Conservation (phyloP, 2,113 vertebrate genomes). For the Cricetomys ansorgei region DNA sequence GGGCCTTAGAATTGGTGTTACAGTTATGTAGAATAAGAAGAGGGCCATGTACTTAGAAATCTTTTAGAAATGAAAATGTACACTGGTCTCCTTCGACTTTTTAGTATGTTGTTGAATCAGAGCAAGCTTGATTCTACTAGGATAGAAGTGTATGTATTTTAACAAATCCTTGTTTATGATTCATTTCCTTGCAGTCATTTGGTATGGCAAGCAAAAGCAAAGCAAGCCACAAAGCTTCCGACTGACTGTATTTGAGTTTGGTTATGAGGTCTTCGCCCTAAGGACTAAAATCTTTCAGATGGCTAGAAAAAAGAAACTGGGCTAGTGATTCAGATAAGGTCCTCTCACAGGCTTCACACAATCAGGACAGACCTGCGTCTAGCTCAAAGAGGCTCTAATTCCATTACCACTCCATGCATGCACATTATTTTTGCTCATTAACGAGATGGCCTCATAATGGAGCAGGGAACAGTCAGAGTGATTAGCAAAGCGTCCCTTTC, state of each 20-base stretch:
- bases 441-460: conserved; percentile 86
- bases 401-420: conserved; percentile 80
- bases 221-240: not conserved
- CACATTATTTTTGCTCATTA: conserved; percentile 88
- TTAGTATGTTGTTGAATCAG: not conserved
- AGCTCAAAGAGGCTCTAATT: conserved; percentile 78
- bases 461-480: conserved; percentile 83
- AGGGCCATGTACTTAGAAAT: not conserved
- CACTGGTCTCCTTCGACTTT: not conserved
- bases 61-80: not conserved
- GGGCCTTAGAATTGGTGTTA: not conserved
- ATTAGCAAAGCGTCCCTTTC: conserved; percentile 88
- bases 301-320: conserved; percentile 3
- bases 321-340: conserved; percentile 38
- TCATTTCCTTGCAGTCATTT: not conserved
- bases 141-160: not conserved
- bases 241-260: conserved; percentile 29
- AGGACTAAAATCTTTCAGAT: conserved; percentile 51
- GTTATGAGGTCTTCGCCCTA: conserved; percentile 3
- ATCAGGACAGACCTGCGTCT: conserved; percentile 31
- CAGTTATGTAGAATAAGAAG: not conserved
- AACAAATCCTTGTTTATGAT: not conserved
- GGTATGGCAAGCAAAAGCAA: not conserved
- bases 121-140: not conserved
- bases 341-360: not conserved